Conservation (phyloP, 2,113 vertebrate species). For the Trichechus manatus region DNA sequence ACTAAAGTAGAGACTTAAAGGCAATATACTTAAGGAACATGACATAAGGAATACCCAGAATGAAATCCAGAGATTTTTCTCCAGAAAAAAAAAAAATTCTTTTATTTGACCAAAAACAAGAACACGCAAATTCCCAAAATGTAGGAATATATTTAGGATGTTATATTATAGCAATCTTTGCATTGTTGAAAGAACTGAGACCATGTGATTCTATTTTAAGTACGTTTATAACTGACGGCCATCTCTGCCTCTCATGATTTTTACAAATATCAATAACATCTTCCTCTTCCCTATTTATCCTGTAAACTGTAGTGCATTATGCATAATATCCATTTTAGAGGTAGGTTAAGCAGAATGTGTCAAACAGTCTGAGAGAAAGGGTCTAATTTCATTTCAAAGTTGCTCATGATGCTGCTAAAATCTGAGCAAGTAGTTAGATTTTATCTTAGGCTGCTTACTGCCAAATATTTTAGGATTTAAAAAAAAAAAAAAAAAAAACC, state of each 20-base stretch:
- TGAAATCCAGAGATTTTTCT: background rate
- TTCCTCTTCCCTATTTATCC: background rate
- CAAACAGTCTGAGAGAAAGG: background rate
- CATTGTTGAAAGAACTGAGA: background rate
- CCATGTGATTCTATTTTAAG: background rate
- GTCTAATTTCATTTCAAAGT: background rate
- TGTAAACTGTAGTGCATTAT: background rate
- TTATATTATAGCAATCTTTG: background rate
- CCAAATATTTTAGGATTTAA: background rate
- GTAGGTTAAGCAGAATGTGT: background rate
- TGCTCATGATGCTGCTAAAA: no score
- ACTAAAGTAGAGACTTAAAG: background rate
- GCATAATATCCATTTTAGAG: background rate
- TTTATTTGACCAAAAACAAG: background rate
- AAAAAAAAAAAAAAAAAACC: no score
- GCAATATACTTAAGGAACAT: background rate
- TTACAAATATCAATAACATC: background rate
- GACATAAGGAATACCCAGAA: background rate
- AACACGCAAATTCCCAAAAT: background rate
- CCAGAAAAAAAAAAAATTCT: background rate
- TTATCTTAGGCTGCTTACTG: background rate
- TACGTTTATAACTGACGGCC: background rate
- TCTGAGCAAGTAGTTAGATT: background rate
- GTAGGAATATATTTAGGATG: background rate
- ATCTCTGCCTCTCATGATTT: background rate